phyloP scores from a whole-genome alignment of 2,113 vertebrate species.

The Cnemophilus loriae region DNA sequence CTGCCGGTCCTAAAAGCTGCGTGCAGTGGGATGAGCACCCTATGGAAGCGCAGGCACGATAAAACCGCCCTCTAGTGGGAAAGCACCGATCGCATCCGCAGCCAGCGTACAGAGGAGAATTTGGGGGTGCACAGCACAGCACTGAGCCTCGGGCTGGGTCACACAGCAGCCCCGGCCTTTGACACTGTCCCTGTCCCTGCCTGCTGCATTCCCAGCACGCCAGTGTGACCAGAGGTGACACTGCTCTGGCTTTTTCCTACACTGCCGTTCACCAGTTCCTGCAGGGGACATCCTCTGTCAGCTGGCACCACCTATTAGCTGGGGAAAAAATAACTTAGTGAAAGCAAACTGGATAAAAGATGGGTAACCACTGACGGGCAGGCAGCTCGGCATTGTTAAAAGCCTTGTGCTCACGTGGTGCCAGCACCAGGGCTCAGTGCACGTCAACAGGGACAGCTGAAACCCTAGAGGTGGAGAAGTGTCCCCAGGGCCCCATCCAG shows the following conservation, averaged over 20 bases:
- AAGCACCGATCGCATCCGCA: not conserved
- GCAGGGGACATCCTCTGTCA: not conserved
- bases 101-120: accelerated
- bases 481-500: not conserved
- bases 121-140: too few relatives aligned
- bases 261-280: not conserved
- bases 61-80: constrained; percentile 43
- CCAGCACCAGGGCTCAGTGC: not conserved
- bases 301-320: not conserved
- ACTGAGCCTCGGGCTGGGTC: not conserved
- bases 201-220: not conserved
- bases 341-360: not conserved
- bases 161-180: not conserved
- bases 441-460: not conserved
- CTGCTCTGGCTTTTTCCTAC: not conserved
- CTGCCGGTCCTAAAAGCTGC: not conserved
- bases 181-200: not conserved
- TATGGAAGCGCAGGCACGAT: not conserved
- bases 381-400: not conserved
- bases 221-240: not conserved
- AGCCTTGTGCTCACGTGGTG: not conserved
- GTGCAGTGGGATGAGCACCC: not conserved
- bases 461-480: not conserved
- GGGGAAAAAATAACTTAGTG: not conserved
- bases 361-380: not conserved